Evolutionary conservation across 2,888 invertebrate genomes (phyloP), one percentile per base, ranked within the genome.

Genomic region (Leptinotarsa haldemani): DNA sequence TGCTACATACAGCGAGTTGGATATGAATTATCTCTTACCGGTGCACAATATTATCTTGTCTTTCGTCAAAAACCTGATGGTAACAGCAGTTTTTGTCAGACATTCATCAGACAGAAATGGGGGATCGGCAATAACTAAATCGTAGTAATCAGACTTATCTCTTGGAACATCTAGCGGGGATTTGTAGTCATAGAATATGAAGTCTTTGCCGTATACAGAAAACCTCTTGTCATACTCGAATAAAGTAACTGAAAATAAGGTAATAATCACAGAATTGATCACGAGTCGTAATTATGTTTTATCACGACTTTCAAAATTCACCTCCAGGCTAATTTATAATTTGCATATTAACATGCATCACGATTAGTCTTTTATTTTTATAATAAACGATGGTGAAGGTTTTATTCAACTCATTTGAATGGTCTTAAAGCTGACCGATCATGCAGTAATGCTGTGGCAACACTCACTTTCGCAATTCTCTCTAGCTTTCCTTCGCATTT

Each of bases 31-130:
- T 46, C 9, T 30, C n/a, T 79, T 87, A 91, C 96, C 97, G 65
- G 98, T 97, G 83, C 97, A 98, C 9, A 98, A 89, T 2, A 97
- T 91, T 46, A 97, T 91, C 85, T 94, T 94, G 13, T 91, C 90
- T 84, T 93, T 94, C 20, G 85, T 78, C 0, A 98, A 86, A 80
- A 92, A 91, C 80, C 92, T 92, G 1, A 97, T 91, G 0, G 96
- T 96, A 73, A 92, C 88, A 0, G 95, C 91, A 0, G 94, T 94
- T 89, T 97, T 97, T 1, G 91, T 90, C 65, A 98, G 90, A 87
- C 98, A 98, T 85, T 98, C 98, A 80, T 96, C 94, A 0, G 97
- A 94, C 3, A 99, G 89, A 87, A 98, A 98, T 0, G 99, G 99
- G 1, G 99, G 98, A 88, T 99, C 98, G 0, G 94, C 96, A 70